Evolutionary conservation across 1,140 invertebrate genomes (phyloP).

Genomic region (Frieseomelitta varia): DNA sequence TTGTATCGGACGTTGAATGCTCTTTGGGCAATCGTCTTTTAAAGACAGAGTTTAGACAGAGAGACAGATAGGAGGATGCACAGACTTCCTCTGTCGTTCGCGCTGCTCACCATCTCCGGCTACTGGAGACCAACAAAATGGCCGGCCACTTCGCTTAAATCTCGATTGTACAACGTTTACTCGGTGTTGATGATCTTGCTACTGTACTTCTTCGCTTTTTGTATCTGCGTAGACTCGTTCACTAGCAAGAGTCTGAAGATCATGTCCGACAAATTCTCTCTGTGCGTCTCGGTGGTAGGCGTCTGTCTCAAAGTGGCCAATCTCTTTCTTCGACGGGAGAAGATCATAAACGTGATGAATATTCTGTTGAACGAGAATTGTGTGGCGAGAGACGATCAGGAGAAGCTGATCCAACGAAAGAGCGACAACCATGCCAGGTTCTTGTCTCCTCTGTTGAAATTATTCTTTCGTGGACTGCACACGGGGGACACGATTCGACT

Average conservation of each 20-base stretch:
- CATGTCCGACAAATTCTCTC: conserved; percentile 53
- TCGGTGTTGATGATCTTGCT: conserved; percentile 35
- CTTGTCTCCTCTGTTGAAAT: neutral
- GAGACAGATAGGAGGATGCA: conserved; percentile 33
- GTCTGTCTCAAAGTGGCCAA: conserved; percentile 54
- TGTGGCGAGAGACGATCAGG: conserved; percentile 37
- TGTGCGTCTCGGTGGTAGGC: conserved; percentile 50
- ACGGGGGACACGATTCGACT: no score
- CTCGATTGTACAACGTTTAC: conserved; percentile 46
- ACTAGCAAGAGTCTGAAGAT: conserved; percentile 29
- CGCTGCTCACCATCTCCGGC: conserved; percentile 44
- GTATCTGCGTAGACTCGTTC: conserved; percentile 35
- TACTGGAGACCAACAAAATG: conserved; percentile 55
- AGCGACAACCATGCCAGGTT: conserved; percentile 42
- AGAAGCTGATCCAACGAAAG: conserved; percentile 41
- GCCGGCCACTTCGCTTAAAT: conserved; percentile 22
- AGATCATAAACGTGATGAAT: conserved; percentile 44
- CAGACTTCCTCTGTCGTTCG: conserved; percentile 50
- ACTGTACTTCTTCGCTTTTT: conserved; percentile 37
- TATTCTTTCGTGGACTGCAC: no score
- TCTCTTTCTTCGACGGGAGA: conserved; percentile 27
- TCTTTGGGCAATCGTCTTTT: neutral
- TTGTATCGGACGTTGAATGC: neutral
- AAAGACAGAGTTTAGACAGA: no score
- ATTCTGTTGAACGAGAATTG: conserved; percentile 33